Evolutionary conservation across 2,113 vertebrate genomes (phyloP), one percentile per base, ranked within the genome.

Genomic region (Actinemys pallida): DNA sequence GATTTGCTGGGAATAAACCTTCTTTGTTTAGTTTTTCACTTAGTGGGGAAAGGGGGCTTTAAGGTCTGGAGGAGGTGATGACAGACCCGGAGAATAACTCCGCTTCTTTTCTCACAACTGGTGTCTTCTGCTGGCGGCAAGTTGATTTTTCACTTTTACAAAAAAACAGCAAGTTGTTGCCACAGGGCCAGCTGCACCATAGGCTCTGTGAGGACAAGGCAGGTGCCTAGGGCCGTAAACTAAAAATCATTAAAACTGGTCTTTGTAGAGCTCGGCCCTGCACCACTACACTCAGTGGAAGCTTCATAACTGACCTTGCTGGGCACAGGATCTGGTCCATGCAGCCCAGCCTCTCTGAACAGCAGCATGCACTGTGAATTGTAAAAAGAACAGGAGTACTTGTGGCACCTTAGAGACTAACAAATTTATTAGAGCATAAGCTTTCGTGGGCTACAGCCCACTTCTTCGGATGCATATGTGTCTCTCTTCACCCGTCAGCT

Each of bases 101-200:
- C 29, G 12, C 87, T 90, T 85, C 89, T 45, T 88, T 91, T 83
- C 65, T 79, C 10, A 27, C 75, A 88, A 84, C 76, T 52, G 29
- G 83, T 25, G 29, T 92, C 94, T 79, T 97, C 89, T 96, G 57
- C 90, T 96, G 88, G 81, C 83, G 96, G 79, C 78, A 95, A 88
- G 87, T 76, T 94, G 94, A 45, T 94, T 97, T 5, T 95, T 90
- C 86, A 93, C 27, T 3, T 90, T 96, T 86, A 95, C 92, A 92
- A 62, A 8, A 84, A 96, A 91, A 82, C 22, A 75, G 86, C 4
- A 1, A 47, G 29, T 24, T 2, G 54, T 49, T 84, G 83, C 52
- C n/a, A 45, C 22, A 24, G 22, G 24, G 72, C 22, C 22, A 13
- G 72, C 22, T 75, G 62, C 31, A 3, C 31, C 62, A 19, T 8